phyloP scores from a whole-genome alignment of 2,888 invertebrate species.

The Cylindroiulus punctatus region DNA sequence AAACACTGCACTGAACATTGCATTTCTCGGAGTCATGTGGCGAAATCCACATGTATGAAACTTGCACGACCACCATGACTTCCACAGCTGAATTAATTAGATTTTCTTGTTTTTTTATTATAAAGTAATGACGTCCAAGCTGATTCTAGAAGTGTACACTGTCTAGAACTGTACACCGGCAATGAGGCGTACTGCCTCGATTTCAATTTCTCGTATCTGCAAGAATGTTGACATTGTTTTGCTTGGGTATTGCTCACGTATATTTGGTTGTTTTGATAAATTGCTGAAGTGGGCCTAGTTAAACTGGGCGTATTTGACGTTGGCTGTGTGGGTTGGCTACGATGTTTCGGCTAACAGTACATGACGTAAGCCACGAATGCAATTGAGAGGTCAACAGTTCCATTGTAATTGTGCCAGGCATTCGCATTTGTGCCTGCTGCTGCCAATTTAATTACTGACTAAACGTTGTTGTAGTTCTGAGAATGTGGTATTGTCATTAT shows the following conservation, averaged over 20 bases:
- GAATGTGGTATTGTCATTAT: neutral
- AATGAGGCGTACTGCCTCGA: neutral
- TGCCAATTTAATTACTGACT: constrained; percentile 20
- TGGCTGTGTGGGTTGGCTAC: constrained; percentile 22
- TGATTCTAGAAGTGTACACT: neutral
- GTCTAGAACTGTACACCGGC: neutral
- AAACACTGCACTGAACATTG: no score
- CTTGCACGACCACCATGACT: neutral
- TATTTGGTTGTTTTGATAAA: constrained; percentile 43
- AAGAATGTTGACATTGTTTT: constrained; percentile 39
- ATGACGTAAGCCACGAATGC: constrained; percentile 7
- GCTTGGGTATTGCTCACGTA: neutral
- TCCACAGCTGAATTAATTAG: no score
- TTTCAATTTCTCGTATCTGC: neutral
- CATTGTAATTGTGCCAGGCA: constrained; percentile 24
- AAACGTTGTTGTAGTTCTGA: neutral
- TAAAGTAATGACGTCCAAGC: neutral
- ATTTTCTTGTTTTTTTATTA: no score
- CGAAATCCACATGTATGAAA: neutral
- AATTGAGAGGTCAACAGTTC: constrained; percentile 45
- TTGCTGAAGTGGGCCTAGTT: neutral
- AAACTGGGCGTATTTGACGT: constrained; percentile 15
- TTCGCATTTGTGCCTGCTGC: constrained; percentile 12
- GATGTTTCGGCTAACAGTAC: neutral
- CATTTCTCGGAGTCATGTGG: no score